Percentiles rank a stretch among this genome's conserved stretches.
Evolutionary conservation across 2,113 vertebrate genomes (phyloP).

Genomic region (Sclerurus mexicanus): DNA sequence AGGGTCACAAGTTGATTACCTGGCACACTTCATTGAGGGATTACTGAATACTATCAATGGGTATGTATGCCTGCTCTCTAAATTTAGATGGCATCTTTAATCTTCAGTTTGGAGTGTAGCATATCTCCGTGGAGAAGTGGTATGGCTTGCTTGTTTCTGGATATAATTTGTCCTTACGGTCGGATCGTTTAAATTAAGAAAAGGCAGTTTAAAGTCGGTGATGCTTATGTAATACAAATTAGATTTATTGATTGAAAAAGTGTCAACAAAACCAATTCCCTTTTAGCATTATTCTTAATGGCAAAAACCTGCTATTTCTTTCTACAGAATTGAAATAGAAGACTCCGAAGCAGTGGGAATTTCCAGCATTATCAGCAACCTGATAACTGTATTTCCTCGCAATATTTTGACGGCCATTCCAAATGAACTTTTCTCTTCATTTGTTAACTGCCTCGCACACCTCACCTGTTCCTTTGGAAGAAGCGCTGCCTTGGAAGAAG

Average conservation of each 20-base stretch:
- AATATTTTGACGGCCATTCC: conserved; percentile 93
- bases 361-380: conserved; percentile 96
- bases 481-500: conserved; percentile 96
- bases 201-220: background rate
- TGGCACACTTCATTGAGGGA: conserved; percentile 97
- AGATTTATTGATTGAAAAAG: background rate
- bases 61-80: conserved; percentile 80
- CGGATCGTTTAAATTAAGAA: background rate
- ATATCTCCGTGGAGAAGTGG: background rate
- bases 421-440: conserved; percentile 94
- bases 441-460: conserved; percentile 96
- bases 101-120: background rate
- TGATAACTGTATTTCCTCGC: conserved; percentile 95
- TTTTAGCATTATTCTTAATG: background rate
- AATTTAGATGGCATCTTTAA: conserved; percentile 22
- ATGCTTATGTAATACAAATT: background rate
- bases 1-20: conserved; percentile 94
- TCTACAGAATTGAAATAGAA: conserved; percentile 94
- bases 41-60: conserved; percentile 97
- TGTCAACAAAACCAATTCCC: background rate
- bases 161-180: background rate
- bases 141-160: background rate
- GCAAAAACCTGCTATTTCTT: background rate
- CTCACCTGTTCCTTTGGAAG: conserved; percentile 97
- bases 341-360: conserved; percentile 97